Percentiles rank a stretch among this genome's conserved stretches.
phyloP scores from a whole-genome alignment of 2,888 invertebrate species.

The Spilarctia lutea region DNA sequence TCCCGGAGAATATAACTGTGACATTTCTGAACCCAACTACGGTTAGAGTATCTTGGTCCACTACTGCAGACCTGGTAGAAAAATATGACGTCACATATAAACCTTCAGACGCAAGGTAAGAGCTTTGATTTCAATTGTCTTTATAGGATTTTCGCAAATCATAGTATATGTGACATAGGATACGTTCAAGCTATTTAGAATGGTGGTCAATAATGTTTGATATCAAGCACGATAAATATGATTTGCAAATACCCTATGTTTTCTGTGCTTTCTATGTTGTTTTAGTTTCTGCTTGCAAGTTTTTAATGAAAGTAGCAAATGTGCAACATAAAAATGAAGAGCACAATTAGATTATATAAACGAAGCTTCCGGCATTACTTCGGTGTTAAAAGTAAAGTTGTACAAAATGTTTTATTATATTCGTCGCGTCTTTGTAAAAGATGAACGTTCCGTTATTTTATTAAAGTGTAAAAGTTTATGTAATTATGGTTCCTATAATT shows the following conservation, averaged over 20 bases:
- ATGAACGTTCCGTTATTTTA: too few species aligned
- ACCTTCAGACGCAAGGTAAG: constrained; percentile 96
- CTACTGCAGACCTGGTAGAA: constrained; percentile 92
- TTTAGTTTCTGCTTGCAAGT: neutral
- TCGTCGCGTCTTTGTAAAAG: neutral
- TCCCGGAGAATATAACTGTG: constrained; percentile 95
- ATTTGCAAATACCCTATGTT: constrained; percentile 38
- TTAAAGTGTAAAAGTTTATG: neutral
- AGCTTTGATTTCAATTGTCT: constrained; percentile 30
- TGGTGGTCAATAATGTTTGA: neutral
- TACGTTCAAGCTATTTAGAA: neutral
- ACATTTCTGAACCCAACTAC: constrained; percentile 95
- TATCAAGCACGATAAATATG: neutral
- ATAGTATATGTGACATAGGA: neutral
- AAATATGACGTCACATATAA: constrained; percentile 97
- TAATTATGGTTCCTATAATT: neutral
- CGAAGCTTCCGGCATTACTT: neutral
- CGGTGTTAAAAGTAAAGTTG: neutral
- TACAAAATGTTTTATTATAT: neutral
- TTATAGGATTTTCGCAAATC: constrained; percentile 12
- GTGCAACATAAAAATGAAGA: neutral
- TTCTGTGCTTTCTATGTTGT: constrained; percentile 30
- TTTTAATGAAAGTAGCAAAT: neutral
- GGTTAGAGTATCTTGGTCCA: constrained; percentile 95
- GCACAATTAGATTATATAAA: neutral